Percentiles rank a stretch among this genome's conserved stretches.
Conservation (phyloP, 2,113 vertebrate species). For the Myrmophylax atrothorax region DNA sequence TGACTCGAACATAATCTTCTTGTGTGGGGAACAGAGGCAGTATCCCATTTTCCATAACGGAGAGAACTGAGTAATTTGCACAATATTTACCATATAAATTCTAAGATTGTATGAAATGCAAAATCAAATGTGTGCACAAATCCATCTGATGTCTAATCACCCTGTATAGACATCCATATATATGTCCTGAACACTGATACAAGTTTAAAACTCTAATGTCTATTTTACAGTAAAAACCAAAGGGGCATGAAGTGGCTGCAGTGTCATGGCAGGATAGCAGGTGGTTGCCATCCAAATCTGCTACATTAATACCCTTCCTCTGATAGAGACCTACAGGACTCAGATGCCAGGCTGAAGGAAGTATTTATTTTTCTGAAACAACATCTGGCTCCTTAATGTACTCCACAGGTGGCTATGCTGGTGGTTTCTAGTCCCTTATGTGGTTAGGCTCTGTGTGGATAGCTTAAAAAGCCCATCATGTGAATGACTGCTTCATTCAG, state of each 20-base stretch:
- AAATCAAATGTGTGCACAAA: not conserved
- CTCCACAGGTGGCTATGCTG: conserved; percentile 20
- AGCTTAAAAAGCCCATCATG: conserved; percentile 42
- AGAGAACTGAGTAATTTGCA: not conserved
- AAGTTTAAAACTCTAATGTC: not conserved
- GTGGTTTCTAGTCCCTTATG: conserved; percentile 46
- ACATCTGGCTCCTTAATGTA: conserved; percentile 25
- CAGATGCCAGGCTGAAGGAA: conserved; percentile 2
- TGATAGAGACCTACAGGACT: not conserved
- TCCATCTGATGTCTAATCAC: not conserved
- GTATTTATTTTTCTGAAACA: conserved; percentile 10
- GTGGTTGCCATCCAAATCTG: not conserved
- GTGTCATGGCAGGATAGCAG: not conserved
- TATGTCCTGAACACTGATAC: not conserved
- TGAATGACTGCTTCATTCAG: conserved; percentile 53
- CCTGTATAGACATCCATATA: not conserved
- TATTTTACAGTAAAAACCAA: not conserved
- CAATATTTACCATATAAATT: not conserved
- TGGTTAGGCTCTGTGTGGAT: conserved; percentile 44
- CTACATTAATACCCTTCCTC: not conserved
- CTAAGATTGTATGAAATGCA: not conserved
- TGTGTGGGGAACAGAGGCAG: not conserved
- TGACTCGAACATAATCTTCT: not conserved
- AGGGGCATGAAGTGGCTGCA: not conserved
- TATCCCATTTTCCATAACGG: not conserved